Percentiles rank a stretch among this genome's conserved stretches.
Conservation (phyloP, 2,888 invertebrate species). For the Oegoconia quadripuncta region DNA sequence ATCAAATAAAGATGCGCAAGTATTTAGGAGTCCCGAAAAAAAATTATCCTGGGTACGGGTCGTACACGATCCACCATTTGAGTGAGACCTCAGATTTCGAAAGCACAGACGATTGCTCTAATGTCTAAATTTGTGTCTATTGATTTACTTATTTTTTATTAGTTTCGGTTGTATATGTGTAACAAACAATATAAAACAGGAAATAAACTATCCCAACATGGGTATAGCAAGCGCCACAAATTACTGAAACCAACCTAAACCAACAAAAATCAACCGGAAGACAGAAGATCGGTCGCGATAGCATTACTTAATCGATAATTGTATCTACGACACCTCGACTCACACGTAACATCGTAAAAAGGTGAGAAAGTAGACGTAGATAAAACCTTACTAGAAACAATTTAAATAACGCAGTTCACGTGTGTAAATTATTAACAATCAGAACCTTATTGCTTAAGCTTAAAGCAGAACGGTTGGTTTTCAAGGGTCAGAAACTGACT, state of each 20-base stretch:
- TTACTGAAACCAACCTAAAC: conserved; percentile 60
- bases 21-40: too few species aligned
- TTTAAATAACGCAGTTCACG: conserved; percentile 4
- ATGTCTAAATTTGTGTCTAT: too few species aligned
- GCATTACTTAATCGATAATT: conserved; percentile 78
- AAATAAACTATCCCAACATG: conserved; percentile 35
- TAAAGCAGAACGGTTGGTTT: conserved; percentile 15
- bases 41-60: too few species aligned
- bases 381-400: conserved; percentile 60
- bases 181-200: conserved; percentile 28
- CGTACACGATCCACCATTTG: too few species aligned
- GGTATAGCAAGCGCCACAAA: conserved; percentile 51
- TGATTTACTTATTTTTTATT: too few species aligned
- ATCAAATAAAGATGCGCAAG: too few species aligned
- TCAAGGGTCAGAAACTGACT: conserved; percentile 20
- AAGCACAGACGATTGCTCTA: too few species aligned
- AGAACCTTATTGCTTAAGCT: conserved; percentile 19
- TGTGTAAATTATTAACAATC: conserved; percentile 12
- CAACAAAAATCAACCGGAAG: conserved; percentile 75
- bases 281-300: conserved; percentile 72
- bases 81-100: too few species aligned
- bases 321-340: conserved; percentile 75
- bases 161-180: too few species aligned
- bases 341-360: conserved; percentile 75
- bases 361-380: conserved; percentile 75